A percentile compares a stretch with the other conserved stretches of the same genome.
phyloP scores from a whole-genome alignment of 2,113 vertebrate species.

The Tupaia tana region DNA sequence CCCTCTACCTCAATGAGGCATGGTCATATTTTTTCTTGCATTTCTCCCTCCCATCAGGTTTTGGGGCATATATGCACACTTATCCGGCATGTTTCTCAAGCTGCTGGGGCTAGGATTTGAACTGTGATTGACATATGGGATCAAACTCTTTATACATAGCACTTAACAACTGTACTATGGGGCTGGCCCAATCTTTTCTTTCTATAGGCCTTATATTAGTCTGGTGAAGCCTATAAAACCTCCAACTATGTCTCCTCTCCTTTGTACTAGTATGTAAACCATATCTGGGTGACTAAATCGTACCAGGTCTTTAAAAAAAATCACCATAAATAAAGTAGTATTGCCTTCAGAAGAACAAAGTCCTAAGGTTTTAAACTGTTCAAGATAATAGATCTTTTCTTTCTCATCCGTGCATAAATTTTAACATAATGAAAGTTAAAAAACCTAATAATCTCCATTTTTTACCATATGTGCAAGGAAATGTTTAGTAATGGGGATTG shows the following conservation, averaged over 20 bases:
- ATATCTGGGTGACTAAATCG: background rate
- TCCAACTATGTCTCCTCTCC: background rate
- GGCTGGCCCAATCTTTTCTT: background rate
- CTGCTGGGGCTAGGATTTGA: too few relatives aligned
- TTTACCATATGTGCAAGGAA: conserved; percentile 24
- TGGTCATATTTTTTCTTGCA: too few relatives aligned
- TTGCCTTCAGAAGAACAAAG: conserved; percentile 25
- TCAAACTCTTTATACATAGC: too few relatives aligned
- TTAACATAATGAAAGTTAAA: conserved; percentile 35
- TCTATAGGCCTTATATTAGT: background rate
- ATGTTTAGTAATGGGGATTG: background rate
- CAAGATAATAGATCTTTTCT: background rate
- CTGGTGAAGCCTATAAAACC: background rate
- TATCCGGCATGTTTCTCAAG: too few relatives aligned
- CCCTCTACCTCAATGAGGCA: too few relatives aligned
- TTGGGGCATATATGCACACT: too few relatives aligned
- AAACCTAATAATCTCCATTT: background rate
- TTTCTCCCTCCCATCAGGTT: too few relatives aligned
- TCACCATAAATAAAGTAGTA: background rate
- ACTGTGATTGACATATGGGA: too few relatives aligned
- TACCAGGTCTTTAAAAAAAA: background rate
- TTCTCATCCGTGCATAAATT: conserved; percentile 50
- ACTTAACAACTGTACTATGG: too few relatives aligned
- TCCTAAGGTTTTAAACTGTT: conserved; percentile 15
- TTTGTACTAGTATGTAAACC: background rate